Conservation (phyloP, 2,888 invertebrate species). For the Acleris emargana region DNA sequence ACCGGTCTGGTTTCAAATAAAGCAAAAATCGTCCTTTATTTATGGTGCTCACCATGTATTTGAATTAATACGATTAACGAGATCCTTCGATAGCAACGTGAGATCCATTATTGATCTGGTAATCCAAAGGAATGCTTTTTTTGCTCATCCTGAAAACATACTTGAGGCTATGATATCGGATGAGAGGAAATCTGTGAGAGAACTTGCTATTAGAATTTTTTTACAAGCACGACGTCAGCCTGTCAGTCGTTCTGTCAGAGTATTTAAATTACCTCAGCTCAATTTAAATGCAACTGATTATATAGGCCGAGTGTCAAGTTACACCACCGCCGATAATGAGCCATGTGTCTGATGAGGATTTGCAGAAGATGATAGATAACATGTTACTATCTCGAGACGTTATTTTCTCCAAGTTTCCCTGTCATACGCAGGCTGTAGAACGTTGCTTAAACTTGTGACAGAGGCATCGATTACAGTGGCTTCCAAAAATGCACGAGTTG, state of each 20-base stretch:
- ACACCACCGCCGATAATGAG: conserved; percentile 6
- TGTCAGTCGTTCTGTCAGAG: background rate
- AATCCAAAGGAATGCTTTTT: conserved; percentile 12
- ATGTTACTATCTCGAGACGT: conserved; percentile 6
- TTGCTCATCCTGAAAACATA: conserved; percentile 7
- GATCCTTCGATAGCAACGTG: conserved; percentile 7
- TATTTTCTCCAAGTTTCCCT: conserved; percentile 29
- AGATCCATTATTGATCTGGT: conserved; percentile 11
- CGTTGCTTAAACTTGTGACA: conserved; percentile 39
- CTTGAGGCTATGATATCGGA: conserved; percentile 10
- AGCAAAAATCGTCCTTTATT: conserved; percentile 12
- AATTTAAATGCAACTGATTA: conserved; percentile 8
- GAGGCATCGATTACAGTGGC: conserved; percentile 32
- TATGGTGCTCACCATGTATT: conserved; percentile 1
- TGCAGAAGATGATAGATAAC: conserved; percentile 2
- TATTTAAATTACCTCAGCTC: conserved; percentile 13
- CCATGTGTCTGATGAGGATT: conserved; percentile 1
- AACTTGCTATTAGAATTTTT: background rate
- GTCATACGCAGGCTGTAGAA: conserved; percentile 39
- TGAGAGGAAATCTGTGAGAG: background rate
- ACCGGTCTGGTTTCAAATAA: conserved; percentile 40
- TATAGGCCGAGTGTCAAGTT: conserved; percentile 10
- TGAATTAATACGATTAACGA: conserved; percentile 5
- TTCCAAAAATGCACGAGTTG: conserved; percentile 10
- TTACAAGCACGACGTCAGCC: background rate